A percentile compares a stretch with the other conserved stretches of the same genome.
Conservation (phyloP, 2,113 vertebrate genomes). For the Geococcyx californianus region DNA sequence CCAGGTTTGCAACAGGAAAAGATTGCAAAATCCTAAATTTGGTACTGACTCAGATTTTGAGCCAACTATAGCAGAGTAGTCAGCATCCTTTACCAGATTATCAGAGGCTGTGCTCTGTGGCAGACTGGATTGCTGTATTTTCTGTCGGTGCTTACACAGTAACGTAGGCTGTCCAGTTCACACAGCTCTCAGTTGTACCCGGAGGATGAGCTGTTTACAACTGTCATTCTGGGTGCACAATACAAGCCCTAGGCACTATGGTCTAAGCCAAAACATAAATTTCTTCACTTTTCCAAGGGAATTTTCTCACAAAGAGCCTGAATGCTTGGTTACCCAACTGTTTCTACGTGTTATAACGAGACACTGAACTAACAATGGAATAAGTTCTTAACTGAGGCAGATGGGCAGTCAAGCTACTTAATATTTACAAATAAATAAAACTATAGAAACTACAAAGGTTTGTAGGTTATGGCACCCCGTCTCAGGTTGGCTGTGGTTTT, state of each 20-base stretch:
- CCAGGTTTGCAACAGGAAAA: not conserved
- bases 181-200: not conserved
- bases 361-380: not conserved
- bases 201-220: not conserved
- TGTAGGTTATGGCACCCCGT: not conserved
- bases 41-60: not conserved
- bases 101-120: not conserved
- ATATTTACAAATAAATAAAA: not conserved
- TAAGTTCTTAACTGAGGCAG: not conserved
- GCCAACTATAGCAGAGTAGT: not conserved
- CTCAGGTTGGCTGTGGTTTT: not conserved
- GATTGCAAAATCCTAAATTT: slow-evolving; percentile 6
- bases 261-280: not conserved
- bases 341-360: not conserved
- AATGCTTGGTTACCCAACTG: not conserved
- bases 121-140: not conserved
- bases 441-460: not conserved
- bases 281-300: not conserved
- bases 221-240: not conserved
- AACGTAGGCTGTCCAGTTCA: not conserved
- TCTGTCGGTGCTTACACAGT: not conserved
- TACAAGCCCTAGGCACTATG: not conserved
- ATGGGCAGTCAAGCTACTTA: not conserved
- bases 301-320: not conserved
- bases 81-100: not conserved